Base-by-base conservation (phyloP, 1,140 invertebrate species). In the Cydia fagiglandana region DNA sequence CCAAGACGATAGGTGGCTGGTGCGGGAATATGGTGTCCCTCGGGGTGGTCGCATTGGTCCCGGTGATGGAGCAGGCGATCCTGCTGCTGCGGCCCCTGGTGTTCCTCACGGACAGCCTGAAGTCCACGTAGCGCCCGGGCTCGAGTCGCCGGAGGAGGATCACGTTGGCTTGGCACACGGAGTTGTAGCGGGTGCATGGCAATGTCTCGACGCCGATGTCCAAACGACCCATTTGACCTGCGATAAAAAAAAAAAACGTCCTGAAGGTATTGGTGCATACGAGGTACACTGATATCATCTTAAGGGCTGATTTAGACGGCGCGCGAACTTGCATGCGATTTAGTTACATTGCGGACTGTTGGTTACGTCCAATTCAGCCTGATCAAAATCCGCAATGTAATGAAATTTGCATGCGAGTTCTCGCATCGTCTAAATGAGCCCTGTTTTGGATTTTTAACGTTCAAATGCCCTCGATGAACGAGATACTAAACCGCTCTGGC, bases 151-250 rank as follows among this genome's bases (percentile, higher is more conserved):
- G 94, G 75, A 95, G 95, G 74, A 98, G 93, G 73, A 97, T 95
- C 73, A 98, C 96, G 88, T 97, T 97, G 13, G 97, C 97, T 87
- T 97, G 96, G 88, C 96, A 97, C 75, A 96, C 95, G 28, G 96
- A 96, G 91, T 97, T 96, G 92, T 97, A 97, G 73, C 95, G 94
- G 17, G 95, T 96, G 93, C 97, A 97, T 50, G 96, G 96, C 28
- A 97, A 94, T 80, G 95, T 95, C 89, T 97, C 96, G 74, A 97
- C 94, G 80, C 95, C 94, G 53, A 97, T 95, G 81, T 96, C 95
- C 47, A 95, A 94, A 75, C 95, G 94, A 77, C 95, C 95, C 87
- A 94, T 89, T 94, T 95, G 89, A 93, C 95, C 95, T 93, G 76
- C 66, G 79, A 79, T 53, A 64, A 5, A 12, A 47, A 7, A 13